Evolutionary conservation across 1,140 invertebrate genomes (phyloP).

Genomic region (Megalonaias nervosa): DNA sequence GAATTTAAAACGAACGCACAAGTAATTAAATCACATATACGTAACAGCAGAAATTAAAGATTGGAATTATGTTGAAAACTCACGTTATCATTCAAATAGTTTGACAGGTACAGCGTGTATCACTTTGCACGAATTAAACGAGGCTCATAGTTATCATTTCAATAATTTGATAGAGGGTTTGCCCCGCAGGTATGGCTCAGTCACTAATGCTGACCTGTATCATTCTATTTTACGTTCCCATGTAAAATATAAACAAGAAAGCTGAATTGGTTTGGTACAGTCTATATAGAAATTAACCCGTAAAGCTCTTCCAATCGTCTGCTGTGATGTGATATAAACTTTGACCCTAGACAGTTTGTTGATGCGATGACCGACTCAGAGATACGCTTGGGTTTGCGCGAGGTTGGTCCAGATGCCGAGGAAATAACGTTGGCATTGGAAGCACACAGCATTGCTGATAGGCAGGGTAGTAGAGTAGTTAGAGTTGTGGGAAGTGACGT

Average conservation of each 20-base stretch:
- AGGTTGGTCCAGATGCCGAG: slow-evolving; percentile 16
- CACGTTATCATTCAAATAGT: neutral
- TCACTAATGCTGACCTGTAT: slow-evolving; percentile 1
- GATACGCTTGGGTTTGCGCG: slow-evolving; percentile 9
- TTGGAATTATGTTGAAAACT: too few species aligned
- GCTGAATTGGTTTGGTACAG: neutral
- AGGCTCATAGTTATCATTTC: neutral
- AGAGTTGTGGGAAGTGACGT: neutral
- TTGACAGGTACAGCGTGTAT: neutral
- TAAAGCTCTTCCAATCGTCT: slow-evolving; percentile 15
- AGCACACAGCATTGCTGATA: slow-evolving; percentile 22
- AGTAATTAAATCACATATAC: too few species aligned
- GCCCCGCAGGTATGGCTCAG: neutral
- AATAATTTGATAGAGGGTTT: neutral
- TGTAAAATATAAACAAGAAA: neutral
- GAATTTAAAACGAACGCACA: too few species aligned
- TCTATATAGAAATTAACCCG: slow-evolving; percentile 17
- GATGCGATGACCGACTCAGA: slow-evolving; percentile 15
- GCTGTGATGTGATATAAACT: neutral
- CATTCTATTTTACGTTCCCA: slow-evolving; percentile 1
- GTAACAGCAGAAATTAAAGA: too few species aligned
- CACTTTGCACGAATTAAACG: neutral
- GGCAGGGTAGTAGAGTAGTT: neutral
- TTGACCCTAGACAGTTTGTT: slow-evolving; percentile 17
- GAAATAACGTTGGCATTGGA: slow-evolving; percentile 22